Conservation (phyloP, 2,797 vertebrate genomes). For the Chromis chromis region DNA sequence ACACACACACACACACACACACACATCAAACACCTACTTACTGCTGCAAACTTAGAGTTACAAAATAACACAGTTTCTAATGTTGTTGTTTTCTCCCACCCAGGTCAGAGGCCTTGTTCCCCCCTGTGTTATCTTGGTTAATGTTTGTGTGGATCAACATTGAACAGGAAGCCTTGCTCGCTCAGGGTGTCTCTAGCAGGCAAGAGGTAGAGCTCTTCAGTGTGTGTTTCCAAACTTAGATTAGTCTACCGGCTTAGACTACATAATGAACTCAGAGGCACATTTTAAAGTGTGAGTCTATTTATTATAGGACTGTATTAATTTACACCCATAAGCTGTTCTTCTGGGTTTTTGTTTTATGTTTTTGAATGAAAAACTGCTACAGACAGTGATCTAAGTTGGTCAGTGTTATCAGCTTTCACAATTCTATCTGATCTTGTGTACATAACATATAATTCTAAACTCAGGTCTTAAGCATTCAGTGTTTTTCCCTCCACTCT, state of each 20-base stretch:
- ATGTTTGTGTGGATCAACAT: constrained; percentile 92
- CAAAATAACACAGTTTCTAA: not conserved
- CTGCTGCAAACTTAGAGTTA: not conserved
- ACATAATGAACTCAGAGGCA: not conserved
- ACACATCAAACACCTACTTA: not conserved
- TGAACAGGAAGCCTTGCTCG: constrained; percentile 85
- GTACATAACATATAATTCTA: too few species aligned
- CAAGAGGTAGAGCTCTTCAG: constrained; percentile 85
- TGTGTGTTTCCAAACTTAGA: not conserved
- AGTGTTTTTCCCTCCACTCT: not conserved
- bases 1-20: not conserved
- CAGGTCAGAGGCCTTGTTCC: constrained; percentile 96
- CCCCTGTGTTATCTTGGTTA: constrained; percentile 89
- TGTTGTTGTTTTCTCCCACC: constrained; percentile 3
- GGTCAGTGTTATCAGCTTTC: not conserved
- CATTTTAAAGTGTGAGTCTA: not conserved
- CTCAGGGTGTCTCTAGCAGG: constrained; percentile 77
- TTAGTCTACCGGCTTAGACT: not conserved
- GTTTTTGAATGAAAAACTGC: not conserved
- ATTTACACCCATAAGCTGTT: not conserved
- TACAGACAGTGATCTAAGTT: not conserved
- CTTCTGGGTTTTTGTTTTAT: not conserved
- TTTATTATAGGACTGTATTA: too few species aligned
- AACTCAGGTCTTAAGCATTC: too few species aligned
- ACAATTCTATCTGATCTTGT: too few species aligned